These are phyloP conservation scores for Gobionotothen gibberifrons DNA, from an alignment of 2,797 vertebrate species.

Conservation along the genomic window DNA sequence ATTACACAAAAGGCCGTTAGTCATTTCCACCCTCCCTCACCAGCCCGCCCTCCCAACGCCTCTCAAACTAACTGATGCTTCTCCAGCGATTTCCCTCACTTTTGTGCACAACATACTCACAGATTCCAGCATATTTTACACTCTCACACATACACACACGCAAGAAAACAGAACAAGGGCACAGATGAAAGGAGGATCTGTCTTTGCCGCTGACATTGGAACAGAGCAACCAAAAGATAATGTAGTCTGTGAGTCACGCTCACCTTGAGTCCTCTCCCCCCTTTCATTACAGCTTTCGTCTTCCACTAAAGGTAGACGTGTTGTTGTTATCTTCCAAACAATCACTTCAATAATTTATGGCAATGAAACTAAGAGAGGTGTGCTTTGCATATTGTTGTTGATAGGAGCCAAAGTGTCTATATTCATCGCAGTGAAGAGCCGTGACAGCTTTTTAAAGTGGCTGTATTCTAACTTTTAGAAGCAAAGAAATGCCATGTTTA, in stretches of 20 bases:
- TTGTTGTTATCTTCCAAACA: slow-evolving; percentile 74
- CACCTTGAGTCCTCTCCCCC: slow-evolving; percentile 80
- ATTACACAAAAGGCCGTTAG: slow-evolving; percentile 87
- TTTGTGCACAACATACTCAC: slow-evolving; percentile 54
- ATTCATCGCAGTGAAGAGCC: slow-evolving; percentile 51
- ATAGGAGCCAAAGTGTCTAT: slow-evolving; percentile 60
- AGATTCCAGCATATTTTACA: slow-evolving; percentile 67
- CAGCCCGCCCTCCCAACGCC: slow-evolving; percentile 63
- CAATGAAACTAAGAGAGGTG: slow-evolving; percentile 76
- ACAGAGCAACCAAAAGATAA: slow-evolving; percentile 82
- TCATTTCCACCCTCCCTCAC: slow-evolving; percentile 73
- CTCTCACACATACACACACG: slow-evolving; percentile 41
- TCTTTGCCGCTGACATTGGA: slow-evolving; percentile 87
- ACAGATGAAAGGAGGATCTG: slow-evolving; percentile 83
- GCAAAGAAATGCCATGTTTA: slow-evolving; percentile 16
- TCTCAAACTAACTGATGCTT: slow-evolving; percentile 76
- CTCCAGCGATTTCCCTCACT: slow-evolving; percentile 68
- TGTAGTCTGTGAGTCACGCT: slow-evolving; percentile 83
- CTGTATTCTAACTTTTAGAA: slow-evolving; percentile 37
- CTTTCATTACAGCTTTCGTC: slow-evolving; percentile 74
- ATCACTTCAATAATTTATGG: slow-evolving; percentile 84
- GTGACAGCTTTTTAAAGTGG: slow-evolving; percentile 48
- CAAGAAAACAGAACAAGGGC: slow-evolving; percentile 76
- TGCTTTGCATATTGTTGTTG: slow-evolving; percentile 70
- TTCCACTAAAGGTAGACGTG: slow-evolving; percentile 67